Evolutionary conservation across 2,888 invertebrate genomes (phyloP), one percentile per base, ranked within the genome.

Genomic region (Leucophenga maculata): DNA sequence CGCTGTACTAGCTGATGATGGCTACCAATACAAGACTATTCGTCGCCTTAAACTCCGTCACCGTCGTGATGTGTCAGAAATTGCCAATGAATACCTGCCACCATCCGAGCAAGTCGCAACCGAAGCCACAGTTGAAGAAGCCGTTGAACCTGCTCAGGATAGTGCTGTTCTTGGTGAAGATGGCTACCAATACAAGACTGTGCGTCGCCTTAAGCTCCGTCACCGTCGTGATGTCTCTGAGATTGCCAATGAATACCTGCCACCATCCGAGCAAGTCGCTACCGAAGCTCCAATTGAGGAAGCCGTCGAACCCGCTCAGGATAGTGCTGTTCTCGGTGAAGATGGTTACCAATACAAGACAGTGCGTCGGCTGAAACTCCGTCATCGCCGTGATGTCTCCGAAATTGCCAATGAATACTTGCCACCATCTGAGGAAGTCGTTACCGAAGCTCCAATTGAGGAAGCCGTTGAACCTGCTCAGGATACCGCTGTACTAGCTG

Each of bases 181-280:
- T 70, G 83, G 84, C 0, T 84, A 84, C 70, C 72, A 77, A 32
- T 83, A 84, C 69, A 84, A 79, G 55, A 79, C 80, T 0, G 77
- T 83, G 0, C 77, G 80, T 9, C 78, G 80, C 0, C 68, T 83
- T n/a, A 83, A 84, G 20, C 78, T 80, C 31, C 80, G 83, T 2
- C 82, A 84, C 70, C 85, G 84, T 75, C 79, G 84, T 67, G 86
- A 86, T 78, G 83, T 85, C 31, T 75, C 80, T 6, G 84, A 80
- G 59, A 71, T 79, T 60, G 78, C 74, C 39, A 75, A 70, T 67
- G 84, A 84, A 72, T 83, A 85, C 62, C 66, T 85, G 48, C 83
- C 85, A 65, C 83, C 83, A 44, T 26, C 54, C 52, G 80, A 77
- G 57, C 75, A 69, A 72, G 79, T 50, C 6, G 48, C 44, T 0